Base-by-base conservation (phyloP, 1,140 invertebrate genomes). In the Kradibia gibbosae region DNA sequence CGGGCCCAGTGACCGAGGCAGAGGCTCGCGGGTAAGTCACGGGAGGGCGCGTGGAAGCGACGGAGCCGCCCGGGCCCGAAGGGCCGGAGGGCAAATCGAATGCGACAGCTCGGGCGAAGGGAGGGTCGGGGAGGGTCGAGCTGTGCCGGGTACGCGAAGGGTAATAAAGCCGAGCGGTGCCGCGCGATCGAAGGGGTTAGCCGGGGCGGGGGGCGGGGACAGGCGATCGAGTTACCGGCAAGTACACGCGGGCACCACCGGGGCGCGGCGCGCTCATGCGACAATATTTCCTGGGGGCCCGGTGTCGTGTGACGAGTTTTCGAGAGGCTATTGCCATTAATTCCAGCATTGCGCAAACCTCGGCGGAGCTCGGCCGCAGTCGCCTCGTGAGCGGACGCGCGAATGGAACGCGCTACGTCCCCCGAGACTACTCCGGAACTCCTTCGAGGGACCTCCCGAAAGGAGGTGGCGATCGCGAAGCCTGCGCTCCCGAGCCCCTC, bases 321-420 rank as follows among this genome's bases (percentile, higher is more conserved):
- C 57, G 34, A 79, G 8, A 34, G 65, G 45, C 80, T 81, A 85
- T 84, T 83, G 62, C 70, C 78, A 74, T 74, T 82, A 83, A 72
- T 79, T 79, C 77, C 70, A 31, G 45, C 62, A 80, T 85, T 85
- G 80, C 84, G 84, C 50, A 85, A 85, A 82, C 83, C n/a, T n/a
- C n/a, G n/a, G 80, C 73, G 70, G 84, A 84, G 60, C 82, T 77
- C 53, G 74, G 78, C 62, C 75, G 72, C 48, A 36, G 50, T 78
- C 82, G 71, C 53, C 67, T 72, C 70, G 39, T 28, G 22, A 5
- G 70, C 77, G 48, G 39, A 17, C 31, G 45, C 31, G 22, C n/a
- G 53, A 67, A 78, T 31, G 74, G 57, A 62, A 76, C 48, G 48
- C 28, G n/a, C 74, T n/a, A n/a, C 11, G 48, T n/a, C 1, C 0